phyloP scores from a whole-genome alignment of 2,888 invertebrate genomes.

The Parnassius apollo region DNA sequence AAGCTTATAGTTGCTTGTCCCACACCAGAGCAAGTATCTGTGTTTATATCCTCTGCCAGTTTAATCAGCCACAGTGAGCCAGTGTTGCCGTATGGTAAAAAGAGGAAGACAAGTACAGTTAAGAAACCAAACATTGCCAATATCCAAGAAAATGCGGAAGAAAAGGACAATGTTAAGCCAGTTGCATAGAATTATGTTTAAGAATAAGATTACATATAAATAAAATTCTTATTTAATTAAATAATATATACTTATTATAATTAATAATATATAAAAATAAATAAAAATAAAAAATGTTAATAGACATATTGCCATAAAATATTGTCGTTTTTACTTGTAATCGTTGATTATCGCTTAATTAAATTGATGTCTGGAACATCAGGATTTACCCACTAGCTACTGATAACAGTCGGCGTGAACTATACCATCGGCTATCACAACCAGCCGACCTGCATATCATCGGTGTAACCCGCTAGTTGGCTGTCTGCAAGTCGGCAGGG shows the following conservation, averaged over 20 bases:
- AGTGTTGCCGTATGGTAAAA: conserved; percentile 70
- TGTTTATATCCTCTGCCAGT: conserved; percentile 90
- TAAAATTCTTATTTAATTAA: conserved; percentile 3
- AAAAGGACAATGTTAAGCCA: conserved; percentile 5
- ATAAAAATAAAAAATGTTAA: too few species aligned
- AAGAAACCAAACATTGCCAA: conserved; percentile 62
- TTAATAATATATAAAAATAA: neutral
- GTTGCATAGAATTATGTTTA: conserved; percentile 9
- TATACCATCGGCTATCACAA: too few species aligned
- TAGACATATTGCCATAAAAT: too few species aligned
- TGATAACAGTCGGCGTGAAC: too few species aligned
- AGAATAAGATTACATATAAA: conserved; percentile 3
- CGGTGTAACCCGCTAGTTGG: too few species aligned
- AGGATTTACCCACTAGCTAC: too few species aligned
- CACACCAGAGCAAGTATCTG: conserved; percentile 95
- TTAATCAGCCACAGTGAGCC: conserved; percentile 78
- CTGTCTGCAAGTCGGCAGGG: too few species aligned
- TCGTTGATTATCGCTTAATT: too few species aligned
- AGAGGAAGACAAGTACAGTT: conserved; percentile 53
- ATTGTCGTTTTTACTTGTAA: too few species aligned
- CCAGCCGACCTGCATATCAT: too few species aligned
- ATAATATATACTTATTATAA: conserved; percentile 6
- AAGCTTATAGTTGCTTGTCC: conserved; percentile 93
- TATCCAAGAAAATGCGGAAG: conserved; percentile 47
- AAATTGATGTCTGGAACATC: too few species aligned